Evolutionary conservation across 2,113 vertebrate genomes (phyloP), one percentile per base, ranked within the genome.

Genomic region (Xiphorhynchus elegans): DNA sequence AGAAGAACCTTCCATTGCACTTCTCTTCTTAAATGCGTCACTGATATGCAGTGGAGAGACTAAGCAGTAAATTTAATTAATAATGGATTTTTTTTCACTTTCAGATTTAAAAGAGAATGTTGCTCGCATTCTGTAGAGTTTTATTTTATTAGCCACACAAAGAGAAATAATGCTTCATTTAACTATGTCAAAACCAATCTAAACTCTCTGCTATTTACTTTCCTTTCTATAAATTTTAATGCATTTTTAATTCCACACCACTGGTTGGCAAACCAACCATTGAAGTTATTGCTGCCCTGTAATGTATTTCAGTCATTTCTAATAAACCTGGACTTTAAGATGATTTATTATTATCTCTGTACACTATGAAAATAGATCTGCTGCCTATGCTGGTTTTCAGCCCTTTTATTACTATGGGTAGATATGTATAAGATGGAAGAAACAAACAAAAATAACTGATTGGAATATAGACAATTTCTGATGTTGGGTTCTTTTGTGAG

Each of bases 211-310:
- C 84, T 97, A 93, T 98, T 98, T 97, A 78, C 86, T 97, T 97
- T 94, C 70, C 68, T 97, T 97, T 96, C 88, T 96, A 92, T 94
- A 97, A 96, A 98, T 96, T 95, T 97, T 97, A 97, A 97, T 97
- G 67, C 85, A 96, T 96, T 98, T 97, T 97, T 97, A 97, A 97
- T 98, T 98, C 95, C 89, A 97, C 78, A 73, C 84, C 87, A 96
- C 95, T 95, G 78, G 60, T 95, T 97, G 92, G 79, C 95, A 98
- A 98, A 97, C 96, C 96, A 98, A 95, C 93, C 93, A 96, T 91
- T 96, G 95, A 64, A 90, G 81, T 93, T 93, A 96, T 74, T 81
- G 39, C 93, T 97, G 94, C 66, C 91, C 80, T 93, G 42, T 96
- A 97, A 97, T 97, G 74, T 91, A 95, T 97, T 97, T 95, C 91